Percentiles rank a stretch among this genome's conserved stretches.
Conservation (phyloP, 2,113 vertebrate species). For the Colaptes auratus region DNA sequence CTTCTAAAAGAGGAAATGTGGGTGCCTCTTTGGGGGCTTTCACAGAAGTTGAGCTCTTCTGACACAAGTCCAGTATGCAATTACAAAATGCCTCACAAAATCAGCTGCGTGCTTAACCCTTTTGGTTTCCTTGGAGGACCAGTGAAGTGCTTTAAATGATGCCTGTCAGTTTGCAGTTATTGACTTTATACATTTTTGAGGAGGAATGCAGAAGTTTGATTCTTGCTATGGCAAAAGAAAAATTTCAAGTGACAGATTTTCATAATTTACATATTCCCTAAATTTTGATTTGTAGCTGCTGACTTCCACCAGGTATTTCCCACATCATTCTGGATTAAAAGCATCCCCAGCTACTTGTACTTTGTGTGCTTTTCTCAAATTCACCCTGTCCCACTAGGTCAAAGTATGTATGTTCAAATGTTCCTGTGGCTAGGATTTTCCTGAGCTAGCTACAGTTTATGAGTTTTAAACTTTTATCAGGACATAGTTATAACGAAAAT, state of each 20-base stretch:
- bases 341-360: background rate
- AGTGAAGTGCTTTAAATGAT: background rate
- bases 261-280: background rate
- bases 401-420: background rate
- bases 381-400: background rate
- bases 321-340: background rate
- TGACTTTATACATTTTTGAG: background rate
- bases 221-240: background rate
- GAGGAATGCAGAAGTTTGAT: background rate
- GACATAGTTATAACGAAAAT: constrained; percentile 5
- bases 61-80: background rate
- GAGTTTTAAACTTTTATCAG: constrained; percentile 6
- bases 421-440: background rate
- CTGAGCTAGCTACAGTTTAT: background rate
- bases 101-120: background rate
- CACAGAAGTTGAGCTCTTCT: background rate
- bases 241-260: background rate
- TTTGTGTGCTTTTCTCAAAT: background rate
- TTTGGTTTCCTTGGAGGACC: background rate
- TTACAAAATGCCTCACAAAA: background rate
- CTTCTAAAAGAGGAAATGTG: background rate
- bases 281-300: background rate
- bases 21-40: background rate
- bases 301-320: background rate
- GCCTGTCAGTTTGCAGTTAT: background rate